Evolutionary conservation across 1,140 invertebrate species (phyloP), one percentile per base, ranked within the genome.

Genomic region (Drosophila simulans): DNA sequence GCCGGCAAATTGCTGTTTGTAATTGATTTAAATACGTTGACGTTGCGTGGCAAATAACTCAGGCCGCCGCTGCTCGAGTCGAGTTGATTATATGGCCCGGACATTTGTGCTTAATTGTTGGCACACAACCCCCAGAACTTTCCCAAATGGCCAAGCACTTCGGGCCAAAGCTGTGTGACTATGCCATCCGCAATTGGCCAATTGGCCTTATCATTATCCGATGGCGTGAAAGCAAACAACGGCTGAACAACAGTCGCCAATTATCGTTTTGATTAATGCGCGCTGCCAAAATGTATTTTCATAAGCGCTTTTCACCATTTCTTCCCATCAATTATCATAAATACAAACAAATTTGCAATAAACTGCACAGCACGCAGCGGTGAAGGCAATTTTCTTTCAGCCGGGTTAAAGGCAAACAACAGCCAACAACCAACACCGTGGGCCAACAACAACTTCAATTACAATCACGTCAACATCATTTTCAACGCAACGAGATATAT

Each of bases 11-110:
- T 90, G 85, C 81, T 73, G 75, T 66, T 90, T 82, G 86, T 90
- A 90, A 90, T 90, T 90, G 85, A 90, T 90, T 90, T 90, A 90
- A 90, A 90, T 90, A 90, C 74, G 86, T 80, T 86, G 85, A 79
- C 68, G 85, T 74, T 90, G 86, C 55, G 74, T 90, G 54, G 76
- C 84, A 83, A 83, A 89, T 84, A 89, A 89, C 84, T 89, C 74
- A 69, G 58, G 34, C 35, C 20, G 34, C 35, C 20, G 57, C 63
- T 34, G 48, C 25, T 34, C 27, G 48, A 72, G 34, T 70, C 66
- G 31, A 80, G 80, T 83, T 84, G 77, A 84, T 84, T 79, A 84
- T 84, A 76, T 54, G 56, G 71, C 37, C 51, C 37, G 63, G 69
- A 69, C 64, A 79, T 82, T 64, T 55, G 53, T 76, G 60, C 69